Evolutionary conservation across 2,113 vertebrate genomes (phyloP).

Genomic region (Trichechus manatus): DNA sequence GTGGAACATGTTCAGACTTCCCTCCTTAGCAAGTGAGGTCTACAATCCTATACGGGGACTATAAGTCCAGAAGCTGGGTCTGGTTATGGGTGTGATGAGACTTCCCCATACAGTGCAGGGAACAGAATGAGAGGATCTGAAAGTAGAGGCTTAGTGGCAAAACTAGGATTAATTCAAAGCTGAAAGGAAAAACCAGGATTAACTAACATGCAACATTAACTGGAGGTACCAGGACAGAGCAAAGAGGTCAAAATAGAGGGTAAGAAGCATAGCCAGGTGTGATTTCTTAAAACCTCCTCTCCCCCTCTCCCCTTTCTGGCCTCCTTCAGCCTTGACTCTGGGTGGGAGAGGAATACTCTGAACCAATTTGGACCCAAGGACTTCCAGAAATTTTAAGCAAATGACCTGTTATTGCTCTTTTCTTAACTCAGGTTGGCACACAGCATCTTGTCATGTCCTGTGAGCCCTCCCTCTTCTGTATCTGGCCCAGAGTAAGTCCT

Average conservation of each 20-base stretch:
- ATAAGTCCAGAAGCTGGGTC: background rate
- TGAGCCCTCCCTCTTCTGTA: background rate
- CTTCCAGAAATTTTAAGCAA: background rate
- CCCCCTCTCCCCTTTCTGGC: background rate
- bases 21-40: background rate
- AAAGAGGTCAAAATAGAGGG: background rate
- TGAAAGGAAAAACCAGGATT: background rate
- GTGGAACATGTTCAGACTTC: background rate
- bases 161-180: background rate
- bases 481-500: background rate
- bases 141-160: background rate
- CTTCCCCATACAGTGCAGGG: background rate
- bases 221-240: background rate
- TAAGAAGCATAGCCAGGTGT: background rate
- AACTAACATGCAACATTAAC: slow-evolving; percentile 26
- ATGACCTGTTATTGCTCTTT: background rate
- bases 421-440: background rate
- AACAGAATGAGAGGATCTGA: slow-evolving; percentile 9
- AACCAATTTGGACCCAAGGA: background rate
- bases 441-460: background rate
- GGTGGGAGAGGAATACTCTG: background rate
- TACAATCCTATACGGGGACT: background rate
- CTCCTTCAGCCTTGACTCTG: background rate
- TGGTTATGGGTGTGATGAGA: background rate
- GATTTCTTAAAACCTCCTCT: background rate